Conservation (phyloP, 2,113 vertebrate genomes). For the Pavo muticus region DNA sequence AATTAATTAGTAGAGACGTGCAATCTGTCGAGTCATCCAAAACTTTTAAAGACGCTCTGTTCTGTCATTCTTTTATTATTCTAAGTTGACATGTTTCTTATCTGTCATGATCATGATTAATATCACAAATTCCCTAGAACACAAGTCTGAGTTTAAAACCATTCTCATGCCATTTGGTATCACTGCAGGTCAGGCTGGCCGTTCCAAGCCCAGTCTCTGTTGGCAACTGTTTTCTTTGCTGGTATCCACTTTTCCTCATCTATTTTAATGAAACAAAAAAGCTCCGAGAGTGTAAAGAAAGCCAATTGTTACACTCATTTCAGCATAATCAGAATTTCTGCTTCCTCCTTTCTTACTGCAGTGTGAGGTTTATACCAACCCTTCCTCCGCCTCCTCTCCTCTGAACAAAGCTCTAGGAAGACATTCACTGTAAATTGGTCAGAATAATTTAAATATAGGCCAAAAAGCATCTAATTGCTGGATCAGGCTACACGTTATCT, state of each 20-base stretch:
- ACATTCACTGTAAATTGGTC: not conserved
- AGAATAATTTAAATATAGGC: not conserved
- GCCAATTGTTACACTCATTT: not conserved
- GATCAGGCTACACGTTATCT: not conserved
- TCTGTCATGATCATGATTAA: not conserved
- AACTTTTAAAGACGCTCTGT: not conserved
- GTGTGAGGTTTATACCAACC: not conserved
- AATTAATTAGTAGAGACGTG: not conserved
- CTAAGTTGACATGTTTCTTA: not conserved
- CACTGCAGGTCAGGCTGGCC: not conserved
- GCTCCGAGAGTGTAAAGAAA: not conserved
- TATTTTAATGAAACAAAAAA: not conserved
- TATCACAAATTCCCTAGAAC: not conserved
- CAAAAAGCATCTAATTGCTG: not conserved
- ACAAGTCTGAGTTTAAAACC: not conserved
- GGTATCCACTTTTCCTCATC: not conserved
- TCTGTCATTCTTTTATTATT: not conserved
- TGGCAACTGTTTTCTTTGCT: not conserved
- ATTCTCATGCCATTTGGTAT: not conserved
- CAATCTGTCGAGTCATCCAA: not conserved
- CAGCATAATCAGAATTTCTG: not conserved
- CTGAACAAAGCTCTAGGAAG: not conserved
- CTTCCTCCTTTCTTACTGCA: not conserved
- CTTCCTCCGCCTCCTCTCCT: not conserved
- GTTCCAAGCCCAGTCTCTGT: constrained; percentile 7